Evolutionary conservation across 2,888 invertebrate species (phyloP), one percentile per base, ranked within the genome.

Genomic region (Plebejus argus): DNA sequence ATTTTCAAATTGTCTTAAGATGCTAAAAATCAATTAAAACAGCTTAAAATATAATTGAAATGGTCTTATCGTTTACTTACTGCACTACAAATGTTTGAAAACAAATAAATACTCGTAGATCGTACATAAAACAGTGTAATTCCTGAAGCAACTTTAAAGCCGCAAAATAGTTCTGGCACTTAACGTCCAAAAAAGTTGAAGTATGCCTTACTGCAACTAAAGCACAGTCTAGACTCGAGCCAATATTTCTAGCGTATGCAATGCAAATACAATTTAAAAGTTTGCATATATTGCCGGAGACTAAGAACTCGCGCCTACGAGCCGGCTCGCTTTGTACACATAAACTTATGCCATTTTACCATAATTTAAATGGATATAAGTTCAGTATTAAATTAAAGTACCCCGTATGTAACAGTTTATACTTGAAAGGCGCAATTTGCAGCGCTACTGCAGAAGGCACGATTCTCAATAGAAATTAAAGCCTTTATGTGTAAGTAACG

Each of bases 201-300:
- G 70, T 66, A 75, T 75, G 35, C 72, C 66, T 75, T 77, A 77
- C 58, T 71, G 76, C 76, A 79, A 79, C 78, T 79, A 77, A 78
- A 80, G 66, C 89, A 88, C 86, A 53, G 74, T 74, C 74, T 74
- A 74, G 74, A 53, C 74, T 23, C 87, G 84, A 89, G 88, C 88
- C 90, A 91, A 93, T 92, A 91, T 92, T 91, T 90, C 87, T 86
- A 84, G 86, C 88, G 88, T 90, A 92, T 92, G 90, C 91, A 91
- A 91, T 90, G 91, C 91, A 94, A 93, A 93, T 93, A 94, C 89
- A 92, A 93, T 93, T 93, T 92, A 87, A 91, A 92, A 93, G 91
- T 92, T 92, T 91, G 89, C 91, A 92, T 92, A 91, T 91, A 92
- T 91, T 74, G 74, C 89, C 89, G 86, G 87, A 86, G 86, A 88